Evolutionary conservation across 2,888 invertebrate genomes (phyloP), one percentile per base, ranked within the genome.

Genomic region (Drosophila silvestris): DNA sequence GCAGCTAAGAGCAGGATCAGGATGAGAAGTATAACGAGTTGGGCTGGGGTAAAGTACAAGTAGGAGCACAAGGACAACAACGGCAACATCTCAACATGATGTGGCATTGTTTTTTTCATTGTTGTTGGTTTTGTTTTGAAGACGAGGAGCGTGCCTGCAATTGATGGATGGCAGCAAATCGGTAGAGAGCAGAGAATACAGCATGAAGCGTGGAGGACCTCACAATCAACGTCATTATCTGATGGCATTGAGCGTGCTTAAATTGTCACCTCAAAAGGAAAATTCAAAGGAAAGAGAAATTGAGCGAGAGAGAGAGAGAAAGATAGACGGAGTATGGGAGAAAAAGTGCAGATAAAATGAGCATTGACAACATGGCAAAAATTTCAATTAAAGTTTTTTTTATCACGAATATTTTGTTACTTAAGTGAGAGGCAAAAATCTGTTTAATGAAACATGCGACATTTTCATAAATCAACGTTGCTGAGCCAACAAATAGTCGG

Each of bases 211-310:
- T 53, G 53, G 26, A 39, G 66, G 54, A 63, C 66, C 84, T 26
- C 47, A 84, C 79, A 86, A 86, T 89, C 89, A 79, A 82, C 74
- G 82, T 82, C 84, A 86, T 84, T 89, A 82, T 79, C 69, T 67
- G 79, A 59, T 77, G 73, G 79, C 72, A 74, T 74, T 77, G 74
- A 81, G 81, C 74, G 64, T 83, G 83, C 85, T 88, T 88, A 81
- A 83, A 83, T 83, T 86, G 76, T 89, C 87, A 85, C 70, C 84
- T 76, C 68, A 71, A 78, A 79, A 54, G 59, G 41, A 54, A 53
- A 57, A 26, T 35, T 32, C 32, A 30, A 30, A 16, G 28, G 9
- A 16, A 28, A 52, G n/a, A 39, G n/a, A 10, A 28, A 39, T 30
- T 16, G 2, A 35, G 22, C 22, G 35, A 1, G 19, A 2, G 32